Base-by-base conservation (phyloP, 2,797 vertebrate genomes). In the Arrhamphus sclerolepis region DNA sequence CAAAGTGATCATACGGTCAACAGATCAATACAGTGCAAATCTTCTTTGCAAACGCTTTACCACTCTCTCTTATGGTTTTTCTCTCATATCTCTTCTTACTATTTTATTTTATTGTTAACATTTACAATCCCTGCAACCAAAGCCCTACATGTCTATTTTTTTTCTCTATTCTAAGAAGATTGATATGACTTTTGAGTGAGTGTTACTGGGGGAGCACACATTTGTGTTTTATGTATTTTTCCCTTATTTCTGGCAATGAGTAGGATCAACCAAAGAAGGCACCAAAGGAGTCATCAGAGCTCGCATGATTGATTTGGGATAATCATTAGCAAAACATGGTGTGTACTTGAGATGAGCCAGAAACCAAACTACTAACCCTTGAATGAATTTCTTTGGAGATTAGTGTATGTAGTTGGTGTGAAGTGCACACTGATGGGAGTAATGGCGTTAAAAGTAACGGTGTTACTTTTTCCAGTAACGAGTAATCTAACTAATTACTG, bases 11-110 rank as follows among this genome's bases (percentile, higher is more conserved):
- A 70, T 68, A 16, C 7, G 59, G 77, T 80, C 62, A 79, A 74
- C 72, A 47, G 64, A 86, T 86, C 88, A 62, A 84, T 87, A 69
- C 41, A n/a, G 38, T 57, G 41, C 63, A 72, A 78, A 85, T 79
- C 69, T 63, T 66, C 42, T 13, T 44, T 16, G 43, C n/a, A n/a
- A n/a, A n/a, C n/a, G n/a, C n/a, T n/a, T n/a, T n/a, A n/a, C 16
- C 19, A 26, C 68, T 62, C 49, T 80, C 66, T 29, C 28, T 26
- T 51, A 5, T 13, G 5, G 34, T 3, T 0, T 38, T 13, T 16
- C 34, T 38, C 34, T 38, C 11, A 3, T 26, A 14, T 38, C 34
- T 38, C 34, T 38, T 14, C n/a, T n/a, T 14, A 14, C 13, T 11
- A 10, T 11, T 11, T 10, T 34, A 2, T 34, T 10, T 34, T 34